phyloP scores from a whole-genome alignment of 2,113 vertebrate species.

The Misgurnus anguillicaudatus region DNA sequence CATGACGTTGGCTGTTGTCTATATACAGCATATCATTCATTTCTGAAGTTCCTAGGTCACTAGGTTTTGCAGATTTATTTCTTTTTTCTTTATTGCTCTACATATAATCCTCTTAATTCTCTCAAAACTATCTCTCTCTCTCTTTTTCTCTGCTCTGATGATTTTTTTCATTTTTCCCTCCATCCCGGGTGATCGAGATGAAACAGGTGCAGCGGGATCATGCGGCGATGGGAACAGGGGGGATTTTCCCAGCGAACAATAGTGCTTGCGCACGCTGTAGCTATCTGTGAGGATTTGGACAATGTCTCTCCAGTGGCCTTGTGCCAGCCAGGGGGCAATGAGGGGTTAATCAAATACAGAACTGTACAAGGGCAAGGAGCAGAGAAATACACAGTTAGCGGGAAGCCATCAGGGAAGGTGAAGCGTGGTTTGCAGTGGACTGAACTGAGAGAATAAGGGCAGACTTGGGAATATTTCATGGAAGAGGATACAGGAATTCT shows the following conservation, averaged over 20 bases:
- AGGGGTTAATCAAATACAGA: slow-evolving; percentile 39
- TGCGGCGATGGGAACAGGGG: neutral
- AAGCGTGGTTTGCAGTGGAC: neutral
- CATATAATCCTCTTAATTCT: slow-evolving; percentile 48
- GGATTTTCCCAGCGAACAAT: slow-evolving; percentile 36
- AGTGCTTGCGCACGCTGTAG: neutral
- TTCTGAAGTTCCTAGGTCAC: too few relatives aligned
- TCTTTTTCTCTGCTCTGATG: slow-evolving; percentile 33
- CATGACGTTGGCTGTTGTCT: too few relatives aligned
- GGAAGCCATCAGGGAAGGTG: slow-evolving; percentile 38
- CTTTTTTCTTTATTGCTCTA: neutral
- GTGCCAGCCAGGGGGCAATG: slow-evolving; percentile 14
- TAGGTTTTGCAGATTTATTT: too few relatives aligned
- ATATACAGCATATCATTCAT: too few relatives aligned
- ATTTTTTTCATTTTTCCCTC: slow-evolving; percentile 35
- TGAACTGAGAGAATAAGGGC: slow-evolving; percentile 18
- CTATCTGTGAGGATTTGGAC: slow-evolving; percentile 22
- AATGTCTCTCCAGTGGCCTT: slow-evolving; percentile 20
- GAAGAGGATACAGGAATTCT: slow-evolving; percentile 33
- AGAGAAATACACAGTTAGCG: slow-evolving; percentile 41
- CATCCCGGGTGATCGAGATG: slow-evolving; percentile 7
- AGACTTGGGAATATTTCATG: slow-evolving; percentile 37
- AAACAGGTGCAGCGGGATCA: slow-evolving; percentile 24
- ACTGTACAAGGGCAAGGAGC: slow-evolving; percentile 35
- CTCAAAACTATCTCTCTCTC: slow-evolving; percentile 17